A percentile compares a stretch with the other conserved stretches of the same genome.
Conservation (phyloP, 2,888 invertebrate species). For the Philereme transversata region DNA sequence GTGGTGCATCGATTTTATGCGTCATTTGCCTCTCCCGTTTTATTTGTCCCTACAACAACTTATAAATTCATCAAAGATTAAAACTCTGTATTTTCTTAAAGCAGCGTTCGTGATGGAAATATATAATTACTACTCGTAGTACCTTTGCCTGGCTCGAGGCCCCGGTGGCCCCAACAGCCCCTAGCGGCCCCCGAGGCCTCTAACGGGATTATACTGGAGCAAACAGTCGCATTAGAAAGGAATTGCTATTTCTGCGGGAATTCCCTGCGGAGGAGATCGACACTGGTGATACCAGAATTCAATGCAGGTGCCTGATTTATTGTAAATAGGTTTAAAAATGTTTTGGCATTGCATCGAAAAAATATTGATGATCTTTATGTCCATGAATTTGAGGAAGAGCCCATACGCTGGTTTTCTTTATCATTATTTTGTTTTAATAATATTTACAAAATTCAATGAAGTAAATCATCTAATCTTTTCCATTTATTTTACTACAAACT, state of each 20-base stretch:
- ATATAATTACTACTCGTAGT: conserved; percentile 48
- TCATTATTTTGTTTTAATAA: too few species aligned
- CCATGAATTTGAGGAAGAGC: too few species aligned
- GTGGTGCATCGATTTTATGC: too few species aligned
- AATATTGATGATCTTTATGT: too few species aligned
- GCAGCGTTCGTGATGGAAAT: conserved; percentile 49
- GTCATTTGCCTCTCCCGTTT: neutral
- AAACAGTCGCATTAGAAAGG: conserved; percentile 77
- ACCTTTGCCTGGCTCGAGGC: conserved; percentile 16
- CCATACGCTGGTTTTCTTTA: too few species aligned
- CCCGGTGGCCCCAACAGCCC: neutral
- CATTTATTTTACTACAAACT: too few species aligned
- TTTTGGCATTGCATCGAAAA: too few species aligned
- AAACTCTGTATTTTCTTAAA: conserved; percentile 23
- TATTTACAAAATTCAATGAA: too few species aligned
- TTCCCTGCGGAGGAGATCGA: conserved; percentile 1
- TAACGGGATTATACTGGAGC: conserved; percentile 71
- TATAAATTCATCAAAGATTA: conserved; percentile 17
- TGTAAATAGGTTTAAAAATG: neutral
- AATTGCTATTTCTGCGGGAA: conserved; percentile 70
- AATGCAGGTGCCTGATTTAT: conserved; percentile 8
- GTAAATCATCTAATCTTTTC: too few species aligned
- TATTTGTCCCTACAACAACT: neutral
- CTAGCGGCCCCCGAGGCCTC: conserved; percentile 38
- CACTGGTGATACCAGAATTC: conserved; percentile 6